Evolutionary conservation across 2,113 vertebrate genomes (phyloP).

Genomic region (Laticauda colubrina): DNA sequence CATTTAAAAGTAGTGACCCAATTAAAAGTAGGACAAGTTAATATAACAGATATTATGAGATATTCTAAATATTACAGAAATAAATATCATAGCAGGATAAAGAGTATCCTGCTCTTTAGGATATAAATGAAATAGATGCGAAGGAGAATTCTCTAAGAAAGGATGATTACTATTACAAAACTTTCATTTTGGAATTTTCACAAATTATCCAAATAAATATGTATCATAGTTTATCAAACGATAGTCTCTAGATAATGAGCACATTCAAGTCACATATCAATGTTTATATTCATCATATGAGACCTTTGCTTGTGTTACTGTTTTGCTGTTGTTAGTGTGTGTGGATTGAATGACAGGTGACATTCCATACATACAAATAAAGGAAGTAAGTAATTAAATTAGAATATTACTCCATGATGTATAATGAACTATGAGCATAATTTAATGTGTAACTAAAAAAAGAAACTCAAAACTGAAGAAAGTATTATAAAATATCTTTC

Average conservation of each 20-base stretch:
- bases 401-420: conserved; percentile 66
- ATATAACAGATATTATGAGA: background rate
- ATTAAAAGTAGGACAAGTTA: background rate
- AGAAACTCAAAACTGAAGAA: conserved; percentile 56
- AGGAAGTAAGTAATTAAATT: conserved; percentile 72
- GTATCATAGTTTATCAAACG: conserved; percentile 40
- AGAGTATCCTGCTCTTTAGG: background rate
- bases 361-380: conserved; percentile 72
- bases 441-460: conserved; percentile 64
- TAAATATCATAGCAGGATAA: background rate
- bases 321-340: conserved; percentile 55
- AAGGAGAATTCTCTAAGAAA: background rate
- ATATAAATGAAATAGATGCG: background rate
- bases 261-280: conserved; percentile 50
- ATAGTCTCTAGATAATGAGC: conserved; percentile 48
- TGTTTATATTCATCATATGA: conserved; percentile 54
- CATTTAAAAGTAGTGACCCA: background rate
- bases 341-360: conserved; percentile 76
- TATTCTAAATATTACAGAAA: background rate
- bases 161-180: background rate
- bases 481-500: conserved; percentile 46
- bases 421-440: conserved; percentile 72
- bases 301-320: conserved; percentile 52
- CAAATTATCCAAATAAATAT: background rate
- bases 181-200: background rate